Evolutionary conservation across 2,797 vertebrate genomes (phyloP), one percentile per base, ranked within the genome.

Genomic region (Sardinella longiceps): DNA sequence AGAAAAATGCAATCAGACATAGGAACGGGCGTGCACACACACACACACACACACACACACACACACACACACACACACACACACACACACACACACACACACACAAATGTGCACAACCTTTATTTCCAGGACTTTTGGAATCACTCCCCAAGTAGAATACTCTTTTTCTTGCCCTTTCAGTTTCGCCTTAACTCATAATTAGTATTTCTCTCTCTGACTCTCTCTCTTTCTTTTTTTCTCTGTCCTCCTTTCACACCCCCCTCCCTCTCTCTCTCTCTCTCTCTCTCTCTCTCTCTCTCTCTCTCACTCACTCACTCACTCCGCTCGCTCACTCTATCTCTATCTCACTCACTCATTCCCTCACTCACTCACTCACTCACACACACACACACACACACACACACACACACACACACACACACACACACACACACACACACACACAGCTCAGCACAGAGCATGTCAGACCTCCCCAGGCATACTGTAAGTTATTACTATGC

Each of bases 401-500:
- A 56, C 53, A 56, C 82, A 23, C 5, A 74, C 30, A 66, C 23
- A 63, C 58, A 28, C 58, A 30, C 58, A 63, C 58, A n/a, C 46
- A 51, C 45, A 80, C 37, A 43, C 39, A 39, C 58, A 53, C 23
- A 43, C 53, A 66, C 80, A 30, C 25, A 25, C 33, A 43, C 11
- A 43, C 23, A 25, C 46, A 77, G n/a, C n/a, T n/a, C n/a, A n/a
- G n/a, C 45, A 80, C 37, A 43, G 37, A 58, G 9, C 12, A 39
- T 70, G 33, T 58, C 45, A 53, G 20, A 15, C 18, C 18, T 74
- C 39, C 20, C 48, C 23, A 3, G 37, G 81, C 25, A 53, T 81
- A 83, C 83, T 82, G 25, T 83, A 88, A 56, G 80, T 88, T 14
- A 85, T 88, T 80, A 63, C 63, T 48, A 89, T 90, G 86, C 85